Percentiles rank a stretch among this genome's conserved stretches.
Conservation (phyloP, 2,113 vertebrate species). For the Muntiacus muntjak region DNA sequence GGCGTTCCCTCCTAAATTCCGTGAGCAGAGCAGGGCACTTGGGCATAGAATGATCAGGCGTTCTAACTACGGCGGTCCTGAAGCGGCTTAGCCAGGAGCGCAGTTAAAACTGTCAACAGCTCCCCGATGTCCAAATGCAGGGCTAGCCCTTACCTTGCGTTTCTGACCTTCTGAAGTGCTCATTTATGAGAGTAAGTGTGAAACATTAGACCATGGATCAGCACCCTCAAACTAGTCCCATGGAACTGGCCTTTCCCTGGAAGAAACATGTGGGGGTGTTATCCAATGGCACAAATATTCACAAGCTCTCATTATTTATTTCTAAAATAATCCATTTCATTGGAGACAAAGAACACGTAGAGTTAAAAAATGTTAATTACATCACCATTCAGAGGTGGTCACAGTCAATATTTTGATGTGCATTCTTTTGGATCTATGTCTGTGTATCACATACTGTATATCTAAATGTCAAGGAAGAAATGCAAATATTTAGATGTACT, state of each 20-base stretch:
- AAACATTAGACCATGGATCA: background rate
- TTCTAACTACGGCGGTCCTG: background rate
- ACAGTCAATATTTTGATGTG: background rate
- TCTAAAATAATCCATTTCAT: background rate
- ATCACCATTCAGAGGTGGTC: background rate
- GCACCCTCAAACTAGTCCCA: background rate
- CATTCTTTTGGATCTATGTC: background rate
- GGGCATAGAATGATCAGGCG: background rate
- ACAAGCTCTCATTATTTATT: background rate
- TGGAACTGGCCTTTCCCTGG: background rate
- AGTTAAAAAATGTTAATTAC: background rate
- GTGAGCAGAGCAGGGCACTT: background rate
- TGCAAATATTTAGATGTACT: background rate
- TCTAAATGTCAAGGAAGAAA: background rate
- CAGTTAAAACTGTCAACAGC: background rate
- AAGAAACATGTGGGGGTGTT: background rate
- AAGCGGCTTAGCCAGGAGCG: background rate
- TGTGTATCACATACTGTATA: background rate
- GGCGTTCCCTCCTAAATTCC: background rate
- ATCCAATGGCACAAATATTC: background rate
- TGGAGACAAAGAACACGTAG: background rate
- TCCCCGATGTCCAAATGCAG: background rate
- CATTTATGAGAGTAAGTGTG: background rate
- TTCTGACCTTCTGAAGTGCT: background rate
- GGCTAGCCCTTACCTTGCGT: background rate